Evolutionary conservation across 2,797 vertebrate genomes (phyloP).

Genomic region (Clarias fuscus): DNA sequence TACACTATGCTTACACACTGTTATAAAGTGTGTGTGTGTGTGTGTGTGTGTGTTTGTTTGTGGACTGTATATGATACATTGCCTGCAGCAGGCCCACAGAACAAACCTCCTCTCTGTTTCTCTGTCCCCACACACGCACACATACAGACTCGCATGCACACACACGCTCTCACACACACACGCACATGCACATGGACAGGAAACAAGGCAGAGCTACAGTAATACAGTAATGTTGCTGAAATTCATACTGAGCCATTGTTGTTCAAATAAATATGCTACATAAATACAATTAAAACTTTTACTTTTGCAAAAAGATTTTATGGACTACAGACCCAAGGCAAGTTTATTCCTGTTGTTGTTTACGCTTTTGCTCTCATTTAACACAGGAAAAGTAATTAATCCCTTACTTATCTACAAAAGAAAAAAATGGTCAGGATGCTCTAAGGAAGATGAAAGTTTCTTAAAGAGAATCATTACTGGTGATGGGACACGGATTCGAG

Average conservation of each 20-base stretch:
- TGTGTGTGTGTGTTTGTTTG: conserved; percentile 32
- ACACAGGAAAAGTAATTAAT: neutral
- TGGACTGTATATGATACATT: conserved; percentile 56
- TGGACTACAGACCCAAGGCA: neutral
- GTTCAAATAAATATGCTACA: neutral
- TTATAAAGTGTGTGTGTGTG: conserved; percentile 31
- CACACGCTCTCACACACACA: neutral
- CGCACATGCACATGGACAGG: conserved; percentile 45
- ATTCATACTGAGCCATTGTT: conserved; percentile 20
- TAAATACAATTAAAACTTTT: neutral
- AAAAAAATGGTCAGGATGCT: too few relatives aligned
- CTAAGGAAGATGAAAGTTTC: too few relatives aligned
- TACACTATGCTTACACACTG: neutral
- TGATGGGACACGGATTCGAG: too few relatives aligned
- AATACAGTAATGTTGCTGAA: conserved; percentile 1
- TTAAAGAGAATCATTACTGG: too few relatives aligned
- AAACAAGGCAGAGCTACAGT: conserved; percentile 38
- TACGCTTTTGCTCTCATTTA: neutral
- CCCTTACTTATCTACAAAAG: neutral
- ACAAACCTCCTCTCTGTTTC: conserved; percentile 11
- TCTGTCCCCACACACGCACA: neutral
- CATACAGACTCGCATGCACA: neutral
- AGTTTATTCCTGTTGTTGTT: neutral
- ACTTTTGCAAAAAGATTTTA: neutral
- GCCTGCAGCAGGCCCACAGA: conserved; percentile 56